Evolutionary conservation across 1,140 invertebrate species (phyloP), one percentile per base, ranked within the genome.

Genomic region (Solenopsis invicta): DNA sequence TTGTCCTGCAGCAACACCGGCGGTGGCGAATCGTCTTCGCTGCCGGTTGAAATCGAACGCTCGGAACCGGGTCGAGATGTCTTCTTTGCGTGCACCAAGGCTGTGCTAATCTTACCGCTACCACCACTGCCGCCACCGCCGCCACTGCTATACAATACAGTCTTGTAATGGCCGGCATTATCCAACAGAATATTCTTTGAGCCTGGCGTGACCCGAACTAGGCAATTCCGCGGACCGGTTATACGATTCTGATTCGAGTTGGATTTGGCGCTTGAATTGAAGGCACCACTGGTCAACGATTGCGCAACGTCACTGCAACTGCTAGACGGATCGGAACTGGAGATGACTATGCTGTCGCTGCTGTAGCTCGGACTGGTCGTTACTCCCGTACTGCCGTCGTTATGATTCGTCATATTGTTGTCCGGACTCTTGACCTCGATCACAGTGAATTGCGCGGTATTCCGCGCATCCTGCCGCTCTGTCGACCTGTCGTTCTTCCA

Each of bases 101-200:
- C 94, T 4, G 95, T 94, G 24, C 91, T 95, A 21, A 89, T 77
- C 24, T 90, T 90, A 24, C 34, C 78, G 59, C 91, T 90, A 21
- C 64, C 88, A 0, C 92, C 75, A 48, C 91, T 91, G n/a, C 67
- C 89, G 1, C 92, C 88, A 18, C 67, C 88, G 0, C 91, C 88
- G n/a, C 66, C 88, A 0, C 88, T 94, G 67, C 96, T 97, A 88
- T 97, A 97, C 62, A 97, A 95, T 18, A 97, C 96, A 0, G 97
- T 96, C 75, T 96, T 95, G 90, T 96, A 96, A 50, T 97, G 96
- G 75, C 97, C 96, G 24, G 96, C 97, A 91, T 97, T 98, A 93
- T 98, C 97, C 12, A 98, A 93, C 1, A 98, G 93, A 89, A 98
- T 97, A 92, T 98, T 98, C 91, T 97, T 98, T 8, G 97, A 97